A percentile compares a stretch with the other conserved stretches of the same genome.
phyloP scores from a whole-genome alignment of 2,888 invertebrate genomes.

The Orthonychiurus folsomi region DNA sequence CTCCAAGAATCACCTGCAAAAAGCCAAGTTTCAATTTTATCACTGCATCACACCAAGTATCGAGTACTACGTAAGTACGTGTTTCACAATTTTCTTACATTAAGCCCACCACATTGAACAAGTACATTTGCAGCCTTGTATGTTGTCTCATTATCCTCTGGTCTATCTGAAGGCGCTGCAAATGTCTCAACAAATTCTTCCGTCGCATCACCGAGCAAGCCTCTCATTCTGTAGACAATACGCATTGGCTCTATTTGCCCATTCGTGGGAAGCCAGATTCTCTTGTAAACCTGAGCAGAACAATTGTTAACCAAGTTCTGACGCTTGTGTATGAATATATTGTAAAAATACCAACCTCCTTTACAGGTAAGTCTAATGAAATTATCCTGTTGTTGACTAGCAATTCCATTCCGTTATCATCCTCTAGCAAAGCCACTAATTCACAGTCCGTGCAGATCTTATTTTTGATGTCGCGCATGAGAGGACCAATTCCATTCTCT shows the following conservation, averaged over 20 bases:
- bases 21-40: conserved; percentile 7
- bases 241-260: conserved; percentile 91
- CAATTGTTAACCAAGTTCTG: too few relatives aligned
- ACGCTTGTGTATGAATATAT: not conserved
- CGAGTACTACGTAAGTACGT: not conserved
- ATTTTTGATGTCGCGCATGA: conserved; percentile 98
- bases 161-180: conserved; percentile 71
- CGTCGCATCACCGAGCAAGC: conserved; percentile 93
- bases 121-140: conserved; percentile 82
- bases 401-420: conserved; percentile 97
- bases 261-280: conserved; percentile 71
- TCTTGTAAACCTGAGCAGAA: conserved; percentile 54
- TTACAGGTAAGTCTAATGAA: conserved; percentile 88
- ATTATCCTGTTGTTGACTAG: conserved; percentile 97
- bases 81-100: too few relatives aligned
- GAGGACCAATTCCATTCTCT: conserved; percentile 87
- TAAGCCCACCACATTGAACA: conserved; percentile 65
- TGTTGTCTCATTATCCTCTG: conserved; percentile 87
- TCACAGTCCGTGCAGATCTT: conserved; percentile 98
- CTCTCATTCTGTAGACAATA: conserved; percentile 94
- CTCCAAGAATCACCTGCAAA: conserved; percentile 71
- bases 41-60: not conserved
- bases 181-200: conserved; percentile 96
- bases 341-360: conserved; percentile 70
- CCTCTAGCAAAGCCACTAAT: conserved; percentile 90